Evolutionary conservation across 2,113 vertebrate genomes (phyloP).

Genomic region (Gavia stellata): DNA sequence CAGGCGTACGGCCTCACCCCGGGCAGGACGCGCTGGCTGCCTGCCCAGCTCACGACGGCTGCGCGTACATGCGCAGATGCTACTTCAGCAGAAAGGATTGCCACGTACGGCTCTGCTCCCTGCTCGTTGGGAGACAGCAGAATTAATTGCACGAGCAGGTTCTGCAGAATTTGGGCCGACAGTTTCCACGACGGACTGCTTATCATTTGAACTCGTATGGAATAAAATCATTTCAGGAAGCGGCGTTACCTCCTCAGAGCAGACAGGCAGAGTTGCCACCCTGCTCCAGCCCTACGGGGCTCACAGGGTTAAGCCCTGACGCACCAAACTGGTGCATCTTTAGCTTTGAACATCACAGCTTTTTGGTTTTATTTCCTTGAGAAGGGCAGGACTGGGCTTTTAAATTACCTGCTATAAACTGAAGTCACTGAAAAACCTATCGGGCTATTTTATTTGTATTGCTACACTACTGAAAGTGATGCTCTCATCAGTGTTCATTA

Average conservation of each 20-base stretch:
- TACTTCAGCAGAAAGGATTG: background rate
- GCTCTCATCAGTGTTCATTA: background rate
- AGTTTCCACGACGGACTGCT: background rate
- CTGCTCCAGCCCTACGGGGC: background rate
- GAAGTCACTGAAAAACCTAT: background rate
- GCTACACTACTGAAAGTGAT: background rate
- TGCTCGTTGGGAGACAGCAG: background rate
- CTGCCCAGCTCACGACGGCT: background rate
- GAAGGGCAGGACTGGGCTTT: background rate
- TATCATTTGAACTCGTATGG: background rate
- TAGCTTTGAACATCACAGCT: background rate
- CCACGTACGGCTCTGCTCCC: background rate
- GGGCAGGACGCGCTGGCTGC: background rate
- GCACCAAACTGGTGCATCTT: background rate
- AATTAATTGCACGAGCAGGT: background rate
- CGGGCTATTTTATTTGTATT: background rate
- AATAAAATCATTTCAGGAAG: background rate
- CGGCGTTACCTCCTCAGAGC: background rate
- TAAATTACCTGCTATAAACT: background rate
- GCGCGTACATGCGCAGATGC: rapidly evolving
- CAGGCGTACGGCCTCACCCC: background rate
- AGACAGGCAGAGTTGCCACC: background rate
- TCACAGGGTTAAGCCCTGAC: background rate
- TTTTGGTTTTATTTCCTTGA: background rate
- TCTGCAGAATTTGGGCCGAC: background rate